phyloP scores from a whole-genome alignment of 1,140 invertebrate genomes.

The Hermetia illucens region DNA sequence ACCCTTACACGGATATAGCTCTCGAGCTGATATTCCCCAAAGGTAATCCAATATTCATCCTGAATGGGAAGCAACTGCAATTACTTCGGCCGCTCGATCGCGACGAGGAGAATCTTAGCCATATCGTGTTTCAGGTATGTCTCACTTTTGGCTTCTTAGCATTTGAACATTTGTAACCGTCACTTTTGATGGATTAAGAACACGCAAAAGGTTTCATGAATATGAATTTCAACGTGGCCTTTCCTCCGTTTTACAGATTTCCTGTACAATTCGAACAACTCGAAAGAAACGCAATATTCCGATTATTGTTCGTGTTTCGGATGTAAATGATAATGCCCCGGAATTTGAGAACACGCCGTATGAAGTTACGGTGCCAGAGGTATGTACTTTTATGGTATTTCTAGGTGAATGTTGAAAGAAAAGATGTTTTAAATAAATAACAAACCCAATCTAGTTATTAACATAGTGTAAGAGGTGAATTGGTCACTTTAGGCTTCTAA shows the following conservation, averaged over 20 bases:
- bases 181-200: background rate
- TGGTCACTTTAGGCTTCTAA: too few relatives aligned
- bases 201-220: background rate
- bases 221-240: constrained; percentile 1
- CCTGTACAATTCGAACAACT: constrained; percentile 59
- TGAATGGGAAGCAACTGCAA: constrained; percentile 69
- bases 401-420: too few relatives aligned
- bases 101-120: constrained; percentile 71
- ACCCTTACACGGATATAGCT: constrained; percentile 63
- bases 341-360: constrained; percentile 68
- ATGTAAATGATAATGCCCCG: constrained; percentile 79
- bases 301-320: constrained; percentile 76
- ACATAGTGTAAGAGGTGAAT: too few relatives aligned
- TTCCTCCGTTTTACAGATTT: constrained; percentile 43
- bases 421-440: too few relatives aligned
- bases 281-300: constrained; percentile 68
- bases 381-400: too few relatives aligned
- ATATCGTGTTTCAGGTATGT: constrained; percentile 72
- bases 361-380: constrained; percentile 73
- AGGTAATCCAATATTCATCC: constrained; percentile 55
- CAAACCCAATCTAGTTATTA: too few relatives aligned
- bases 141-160: background rate
- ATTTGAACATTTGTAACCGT: background rate
- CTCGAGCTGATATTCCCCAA: constrained; percentile 64
- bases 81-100: constrained; percentile 68